Evolutionary conservation across 2,888 invertebrate genomes (phyloP).

Genomic region (Caenorhabditis parvicauda): DNA sequence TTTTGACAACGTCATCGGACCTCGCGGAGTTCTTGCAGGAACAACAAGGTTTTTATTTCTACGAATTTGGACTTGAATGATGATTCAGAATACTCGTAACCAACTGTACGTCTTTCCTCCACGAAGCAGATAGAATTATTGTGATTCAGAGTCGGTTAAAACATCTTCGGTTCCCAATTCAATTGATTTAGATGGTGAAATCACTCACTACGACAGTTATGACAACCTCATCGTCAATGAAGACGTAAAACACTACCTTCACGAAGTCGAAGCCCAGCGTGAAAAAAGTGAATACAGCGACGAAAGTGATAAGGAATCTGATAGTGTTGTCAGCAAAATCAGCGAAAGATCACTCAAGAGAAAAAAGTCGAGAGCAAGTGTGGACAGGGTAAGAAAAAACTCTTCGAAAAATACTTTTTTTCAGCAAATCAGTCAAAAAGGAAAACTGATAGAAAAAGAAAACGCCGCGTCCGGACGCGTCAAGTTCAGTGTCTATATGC

Average conservation of each 20-base stretch:
- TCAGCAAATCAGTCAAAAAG: too few relatives aligned
- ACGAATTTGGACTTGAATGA: neutral
- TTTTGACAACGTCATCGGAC: constrained; percentile 57
- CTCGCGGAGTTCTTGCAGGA: constrained; percentile 51
- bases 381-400: constrained; percentile 7
- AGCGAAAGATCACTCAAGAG: constrained; percentile 7
- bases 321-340: neutral
- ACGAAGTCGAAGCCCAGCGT: constrained; percentile 30
- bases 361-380: constrained; percentile 16
- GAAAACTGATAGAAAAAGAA: constrained; percentile 53
- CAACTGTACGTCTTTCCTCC: constrained; percentile 88
- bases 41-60: constrained; percentile 69
- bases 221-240: constrained; percentile 26
- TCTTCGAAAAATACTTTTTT: too few relatives aligned
- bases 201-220: constrained; percentile 45
- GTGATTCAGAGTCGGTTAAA: constrained; percentile 73
- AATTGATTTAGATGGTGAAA: constrained; percentile 25
- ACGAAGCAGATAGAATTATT: constrained; percentile 84
- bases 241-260: constrained; percentile 27
- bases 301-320: constrained; percentile 9
- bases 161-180: neutral
- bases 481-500: constrained; percentile 47
- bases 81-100: constrained; percentile 79
- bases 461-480: constrained; percentile 56
- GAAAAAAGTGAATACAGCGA: too few relatives aligned